Evolutionary conservation across 2,888 invertebrate genomes (phyloP), one percentile per base, ranked within the genome.

Genomic region (Hydraecia micacea): DNA sequence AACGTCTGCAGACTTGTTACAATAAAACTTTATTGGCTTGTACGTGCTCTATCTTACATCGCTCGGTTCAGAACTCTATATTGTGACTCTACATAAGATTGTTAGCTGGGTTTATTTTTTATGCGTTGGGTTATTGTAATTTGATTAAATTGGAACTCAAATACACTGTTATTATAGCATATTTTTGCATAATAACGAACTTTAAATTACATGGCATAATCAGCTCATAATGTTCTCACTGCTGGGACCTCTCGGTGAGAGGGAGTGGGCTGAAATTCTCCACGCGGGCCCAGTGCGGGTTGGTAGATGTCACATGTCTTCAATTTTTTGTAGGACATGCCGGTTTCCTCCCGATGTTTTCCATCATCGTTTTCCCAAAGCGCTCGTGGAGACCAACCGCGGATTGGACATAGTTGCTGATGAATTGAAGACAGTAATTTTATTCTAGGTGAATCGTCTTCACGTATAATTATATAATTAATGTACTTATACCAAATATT

Each of bases 21-120:
- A 87, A 88, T 89, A 86, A 88, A 88, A 87, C 73, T 86, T 87
- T 88, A 86, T 87, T 81, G 79, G 65, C 60, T 72, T 73, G 84
- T 83, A 88, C 87, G 89, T 89, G 89, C 74, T 80, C 73, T 86
- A 82, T 88, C 86, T 81, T 71, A 73, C 68, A 86, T 81, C 69
- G 73, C 63, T 58, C 42, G 77, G 70, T 78, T 80, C 75, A 73
- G 65, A 77, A 81, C 68, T 80, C 52, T 87, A 73, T 78, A 85
- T 66, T 81, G 78, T 66, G 75, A 84, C 67, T 75, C 11, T 83
- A 60, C 68, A 74, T 69, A 74, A 28, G 52, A 77, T 84, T 84
- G 69, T 81, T 46, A 62, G 52, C 15, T 46, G 42, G 7, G 36
- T 60, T 36, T 36, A 9, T 49, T 72, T 84, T 77, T 32, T 32